phyloP scores from a whole-genome alignment of 2,113 vertebrate genomes.

The Urocynchramus pylzowi region DNA sequence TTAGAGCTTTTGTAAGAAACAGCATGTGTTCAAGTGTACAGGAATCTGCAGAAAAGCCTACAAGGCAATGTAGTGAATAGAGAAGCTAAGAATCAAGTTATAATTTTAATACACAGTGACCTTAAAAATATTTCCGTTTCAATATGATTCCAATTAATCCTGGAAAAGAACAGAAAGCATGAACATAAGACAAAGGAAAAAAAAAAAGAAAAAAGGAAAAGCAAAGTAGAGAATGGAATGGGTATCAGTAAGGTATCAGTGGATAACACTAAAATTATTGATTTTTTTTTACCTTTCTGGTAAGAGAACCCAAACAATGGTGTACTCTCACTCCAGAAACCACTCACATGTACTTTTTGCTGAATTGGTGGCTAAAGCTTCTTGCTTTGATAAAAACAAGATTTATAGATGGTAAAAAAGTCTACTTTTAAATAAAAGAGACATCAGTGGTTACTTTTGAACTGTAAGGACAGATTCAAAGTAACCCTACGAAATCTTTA shows the following conservation, averaged over 20 bases:
- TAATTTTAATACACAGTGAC: neutral
- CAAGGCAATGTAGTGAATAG: neutral
- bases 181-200: slow-evolving; percentile 20
- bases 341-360: neutral
- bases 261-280: neutral
- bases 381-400: neutral
- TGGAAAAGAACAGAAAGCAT: slow-evolving; percentile 8
- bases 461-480: neutral
- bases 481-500: neutral
- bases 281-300: neutral
- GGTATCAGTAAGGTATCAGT: neutral
- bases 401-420: neutral
- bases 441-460: neutral
- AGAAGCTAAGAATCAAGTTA: neutral
- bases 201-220: neutral
- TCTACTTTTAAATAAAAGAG: neutral
- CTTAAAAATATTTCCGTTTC: neutral
- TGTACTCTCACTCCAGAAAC: neutral
- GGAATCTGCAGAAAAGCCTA: neutral
- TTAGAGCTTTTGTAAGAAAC: neutral
- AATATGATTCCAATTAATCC: slow-evolving; percentile 1
- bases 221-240: neutral
- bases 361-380: neutral
- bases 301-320: neutral
- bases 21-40: slow-evolving; percentile 59